Base-by-base conservation (phyloP, 64 coral and sea anemone genomes). In the Montipora capricornis region DNA sequence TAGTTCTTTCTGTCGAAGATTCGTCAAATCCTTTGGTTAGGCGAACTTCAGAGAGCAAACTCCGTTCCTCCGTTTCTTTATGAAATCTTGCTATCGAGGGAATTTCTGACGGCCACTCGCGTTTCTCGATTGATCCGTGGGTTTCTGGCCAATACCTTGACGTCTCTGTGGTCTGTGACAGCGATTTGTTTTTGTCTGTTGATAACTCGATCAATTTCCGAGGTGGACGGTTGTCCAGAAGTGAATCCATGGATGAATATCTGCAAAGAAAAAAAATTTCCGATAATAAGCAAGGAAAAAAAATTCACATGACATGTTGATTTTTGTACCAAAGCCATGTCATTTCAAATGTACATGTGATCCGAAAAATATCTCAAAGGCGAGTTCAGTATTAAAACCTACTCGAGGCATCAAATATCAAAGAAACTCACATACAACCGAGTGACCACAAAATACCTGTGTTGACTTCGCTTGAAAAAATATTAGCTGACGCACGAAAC, bases 171-270 rank as follows among this genome's bases (percentile, higher is more conserved):
- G 75, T 20, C 75, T 50, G 20, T 8, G 7, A 11, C 6, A 14
- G 11, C 24, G 26, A 45, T 76, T 4, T 26, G 6, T 76, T 6
- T 7, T 46, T 76, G 29, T 46, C 8, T 46, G 37, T 13, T 76
- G 74, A 46, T 14, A 2, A 10, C 19, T 76, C 71, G 26, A 22
- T 74, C n/a, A 45, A 11, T 74, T 74, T 74, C 11, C 53, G 61
- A 1, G 74, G 7, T 29, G 26, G 74, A 46, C 66, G 62, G 19
- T 45, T 71, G 1, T 86, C 64, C 8, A 86, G 81, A 47, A 84
- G 82, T 8, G 82, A 86, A 71, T 86, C 82, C 82, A 86, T 86
- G 46, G 82, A 86, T 19, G 82, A 86, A 17, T 66, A 86, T 50
- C 82, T 86, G 66, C 6, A 45, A 8, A 73, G 45, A 47, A 10